Conservation (phyloP, 2,113 vertebrate genomes). For the Cygnus buccinator region DNA sequence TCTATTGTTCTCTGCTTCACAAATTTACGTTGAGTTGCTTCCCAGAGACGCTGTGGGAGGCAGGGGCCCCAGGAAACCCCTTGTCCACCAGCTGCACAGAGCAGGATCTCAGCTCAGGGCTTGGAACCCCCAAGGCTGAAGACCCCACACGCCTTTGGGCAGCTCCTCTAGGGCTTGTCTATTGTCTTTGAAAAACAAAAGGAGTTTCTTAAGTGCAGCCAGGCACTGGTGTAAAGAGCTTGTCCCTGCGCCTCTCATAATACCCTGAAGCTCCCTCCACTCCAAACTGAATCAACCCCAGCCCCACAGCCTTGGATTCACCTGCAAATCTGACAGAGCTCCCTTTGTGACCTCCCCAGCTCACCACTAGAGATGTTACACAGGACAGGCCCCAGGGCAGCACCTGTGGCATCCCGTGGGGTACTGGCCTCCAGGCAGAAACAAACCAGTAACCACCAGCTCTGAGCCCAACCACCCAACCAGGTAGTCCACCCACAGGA, state of each 20-base stretch:
- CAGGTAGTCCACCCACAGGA: not conserved
- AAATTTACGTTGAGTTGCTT: not conserved
- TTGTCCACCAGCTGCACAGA: not conserved
- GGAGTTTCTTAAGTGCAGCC: not conserved
- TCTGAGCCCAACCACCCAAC: not conserved
- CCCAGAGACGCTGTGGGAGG: not conserved
- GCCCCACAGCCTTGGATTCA: not conserved
- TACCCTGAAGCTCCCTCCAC: not conserved
- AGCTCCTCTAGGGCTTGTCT: not conserved
- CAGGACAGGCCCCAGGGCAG: not conserved
- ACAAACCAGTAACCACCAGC: rapidly evolving
- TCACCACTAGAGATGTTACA: rapidly evolving
- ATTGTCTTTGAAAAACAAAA: not conserved
- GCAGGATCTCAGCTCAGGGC: not conserved
- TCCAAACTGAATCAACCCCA: not conserved
- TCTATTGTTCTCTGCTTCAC: not conserved
- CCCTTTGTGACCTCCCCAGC: not conserved
- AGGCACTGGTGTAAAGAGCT: not conserved
- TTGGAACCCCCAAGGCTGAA: not conserved
- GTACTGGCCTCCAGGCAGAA: not conserved
- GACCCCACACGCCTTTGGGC: not conserved
- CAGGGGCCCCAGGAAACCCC: too few species aligned
- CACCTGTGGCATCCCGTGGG: rapidly evolving
- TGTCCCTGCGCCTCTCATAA: not conserved
- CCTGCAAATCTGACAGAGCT: not conserved